Evolutionary conservation across 23 tunicate genomes (phyloP).

Genomic region (Diplosoma virens): DNA sequence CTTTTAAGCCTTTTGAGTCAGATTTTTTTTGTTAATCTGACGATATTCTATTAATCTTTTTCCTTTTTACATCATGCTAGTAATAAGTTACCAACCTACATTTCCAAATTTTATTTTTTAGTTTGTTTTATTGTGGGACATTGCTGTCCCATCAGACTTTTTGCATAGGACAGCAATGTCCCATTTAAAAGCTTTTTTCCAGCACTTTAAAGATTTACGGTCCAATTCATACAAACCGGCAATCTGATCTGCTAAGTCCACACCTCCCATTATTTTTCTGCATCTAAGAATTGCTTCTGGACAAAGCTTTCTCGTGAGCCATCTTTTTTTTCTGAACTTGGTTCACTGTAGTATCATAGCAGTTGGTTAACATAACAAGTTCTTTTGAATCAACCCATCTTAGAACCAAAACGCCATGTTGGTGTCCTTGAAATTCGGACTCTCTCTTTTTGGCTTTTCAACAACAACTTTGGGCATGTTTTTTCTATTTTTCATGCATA

Average conservation of each 20-base stretch:
- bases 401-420: constrained; percentile 19
- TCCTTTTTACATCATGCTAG: not conserved
- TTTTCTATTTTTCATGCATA: constrained; percentile 27
- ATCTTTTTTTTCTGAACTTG: constrained; percentile 28
- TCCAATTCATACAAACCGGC: constrained; percentile 39
- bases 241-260: constrained; percentile 37
- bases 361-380: constrained; percentile 24
- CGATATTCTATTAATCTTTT: not conserved
- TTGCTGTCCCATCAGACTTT: constrained; percentile 1
- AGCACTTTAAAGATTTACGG: constrained; percentile 3
- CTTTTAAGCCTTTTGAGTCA: not conserved
- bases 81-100: not conserved
- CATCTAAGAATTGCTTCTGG: constrained; percentile 31
- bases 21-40: not conserved
- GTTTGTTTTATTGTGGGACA: not conserved
- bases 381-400: constrained; percentile 26
- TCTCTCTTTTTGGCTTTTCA: constrained; percentile 19
- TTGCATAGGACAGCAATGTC: not conserved
- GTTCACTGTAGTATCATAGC: constrained; percentile 10
- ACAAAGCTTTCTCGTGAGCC: constrained; percentile 34
- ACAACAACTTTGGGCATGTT: constrained; percentile 32
- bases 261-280: constrained; percentile 35
- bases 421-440: constrained; percentile 26
- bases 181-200: not conserved
- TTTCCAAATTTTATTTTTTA: not conserved